These are phyloP conservation scores for Melanotaenia boesemani DNA, from an alignment of 2,797 vertebrate species.

Conservation along the genomic window DNA sequence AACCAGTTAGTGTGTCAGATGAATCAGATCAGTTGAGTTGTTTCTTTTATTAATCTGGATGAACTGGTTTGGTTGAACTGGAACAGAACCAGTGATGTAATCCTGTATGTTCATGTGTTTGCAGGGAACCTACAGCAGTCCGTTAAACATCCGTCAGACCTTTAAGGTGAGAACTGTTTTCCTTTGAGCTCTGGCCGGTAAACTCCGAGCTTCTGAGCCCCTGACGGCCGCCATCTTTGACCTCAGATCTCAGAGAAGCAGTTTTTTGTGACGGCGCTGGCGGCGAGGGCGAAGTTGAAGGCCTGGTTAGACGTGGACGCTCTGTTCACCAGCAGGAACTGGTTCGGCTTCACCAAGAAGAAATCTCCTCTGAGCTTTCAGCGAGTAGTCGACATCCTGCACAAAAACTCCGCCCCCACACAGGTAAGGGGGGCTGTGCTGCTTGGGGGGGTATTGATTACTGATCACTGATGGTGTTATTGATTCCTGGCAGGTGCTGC, in stretches of 20 bases:
- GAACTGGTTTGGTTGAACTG: not conserved
- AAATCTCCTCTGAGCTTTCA: conserved; percentile 93
- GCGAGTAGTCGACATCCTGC: conserved; percentile 93
- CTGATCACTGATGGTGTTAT: not conserved
- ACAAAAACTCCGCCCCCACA: conserved; percentile 92
- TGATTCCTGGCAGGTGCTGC: conserved; percentile 84
- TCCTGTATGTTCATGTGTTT: not conserved
- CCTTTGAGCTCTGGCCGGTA: not conserved
- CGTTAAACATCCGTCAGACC: conserved; percentile 91
- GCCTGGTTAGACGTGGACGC: conserved; percentile 94
- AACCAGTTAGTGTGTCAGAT: too few relatives aligned
- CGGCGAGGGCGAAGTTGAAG: conserved; percentile 92
- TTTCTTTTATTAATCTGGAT: too few relatives aligned
- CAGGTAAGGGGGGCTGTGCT: conserved; percentile 66
- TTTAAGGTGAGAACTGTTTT: conserved; percentile 87
- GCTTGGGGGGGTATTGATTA: not conserved
- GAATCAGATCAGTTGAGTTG: too few relatives aligned
- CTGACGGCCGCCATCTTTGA: not conserved
- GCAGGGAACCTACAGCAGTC: conserved; percentile 93
- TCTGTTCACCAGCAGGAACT: conserved; percentile 93
- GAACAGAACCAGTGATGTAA: too few relatives aligned
- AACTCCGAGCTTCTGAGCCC: not conserved
- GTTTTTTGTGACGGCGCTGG: conserved; percentile 90
- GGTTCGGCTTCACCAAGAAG: conserved; percentile 95
- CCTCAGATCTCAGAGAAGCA: conserved; percentile 95